Conservation (phyloP, 64 coral and sea anemone genomes). For the Pachyseris speciosa region DNA sequence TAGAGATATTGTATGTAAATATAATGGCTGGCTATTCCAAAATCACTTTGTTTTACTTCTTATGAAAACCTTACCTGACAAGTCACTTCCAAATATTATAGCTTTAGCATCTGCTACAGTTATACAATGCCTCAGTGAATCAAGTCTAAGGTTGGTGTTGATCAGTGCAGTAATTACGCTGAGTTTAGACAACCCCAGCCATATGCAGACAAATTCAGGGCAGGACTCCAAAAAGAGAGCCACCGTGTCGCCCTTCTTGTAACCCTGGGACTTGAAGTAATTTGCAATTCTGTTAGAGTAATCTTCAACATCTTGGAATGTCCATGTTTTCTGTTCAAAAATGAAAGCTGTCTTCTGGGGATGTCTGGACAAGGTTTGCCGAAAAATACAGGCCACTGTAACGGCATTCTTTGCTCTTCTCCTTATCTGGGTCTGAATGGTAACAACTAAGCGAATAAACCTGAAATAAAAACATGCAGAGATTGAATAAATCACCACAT, state of each 20-base stretch:
- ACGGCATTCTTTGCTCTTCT: constrained; percentile 15
- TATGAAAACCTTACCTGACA: constrained; percentile 57
- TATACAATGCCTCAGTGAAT: constrained; percentile 81
- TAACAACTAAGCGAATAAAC: not conserved
- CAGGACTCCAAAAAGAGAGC: constrained; percentile 85
- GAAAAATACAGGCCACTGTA: constrained; percentile 69
- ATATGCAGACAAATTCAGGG: constrained; percentile 80
- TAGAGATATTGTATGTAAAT: too few relatives aligned
- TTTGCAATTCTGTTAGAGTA: constrained; percentile 79
- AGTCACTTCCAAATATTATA: constrained; percentile 70
- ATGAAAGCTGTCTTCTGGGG: constrained; percentile 79
- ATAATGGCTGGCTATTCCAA: too few relatives aligned
- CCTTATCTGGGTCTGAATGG: not conserved
- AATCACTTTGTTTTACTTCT: not conserved
- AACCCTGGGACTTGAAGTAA: constrained; percentile 87
- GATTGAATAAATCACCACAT: not conserved
- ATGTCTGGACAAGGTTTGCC: constrained; percentile 40
- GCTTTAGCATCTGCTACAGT: constrained; percentile 56
- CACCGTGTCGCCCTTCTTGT: constrained; percentile 81
- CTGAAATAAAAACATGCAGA: not conserved
- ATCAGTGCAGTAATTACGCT: constrained; percentile 84
- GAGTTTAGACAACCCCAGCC: constrained; percentile 86
- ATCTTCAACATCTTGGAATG: constrained; percentile 87
- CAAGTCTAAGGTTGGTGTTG: constrained; percentile 75
- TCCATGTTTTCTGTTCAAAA: constrained; percentile 89